Base-by-base conservation (phyloP, 1,140 invertebrate species). In the Amphibalanus amphitrite region DNA sequence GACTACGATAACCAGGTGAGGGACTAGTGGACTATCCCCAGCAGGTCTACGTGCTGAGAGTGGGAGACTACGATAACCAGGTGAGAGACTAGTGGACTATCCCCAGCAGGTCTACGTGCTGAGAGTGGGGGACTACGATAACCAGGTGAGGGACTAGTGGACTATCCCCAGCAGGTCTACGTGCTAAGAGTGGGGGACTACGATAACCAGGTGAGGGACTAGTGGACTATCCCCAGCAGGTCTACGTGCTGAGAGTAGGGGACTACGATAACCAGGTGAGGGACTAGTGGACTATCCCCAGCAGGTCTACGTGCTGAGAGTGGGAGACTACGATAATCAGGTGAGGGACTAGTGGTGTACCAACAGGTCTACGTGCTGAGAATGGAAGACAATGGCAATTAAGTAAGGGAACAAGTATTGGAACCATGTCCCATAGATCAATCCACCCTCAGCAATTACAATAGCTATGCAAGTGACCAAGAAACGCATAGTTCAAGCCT, bases 101-200 rank as follows among this genome's bases (percentile, higher is more conserved):
- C n/a, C n/a, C n/a, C n/a, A n/a, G n/a, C n/a, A n/a, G n/a, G n/a
- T n/a, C n/a, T n/a, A n/a, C n/a, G n/a, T n/a, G n/a, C n/a, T n/a
- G n/a, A n/a, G n/a, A n/a, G n/a, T 38, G 33, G 33, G 33, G 15
- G 33, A 38, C 33, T 38, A 38, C 15, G 33, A 38, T 38, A 38
- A 38, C 0, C 84, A 88, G 77, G 86, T 85, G 76, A 38, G 33
- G 4, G 15, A 38, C 33, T 15, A 38, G 4, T 38, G n/a, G n/a
- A n/a, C n/a, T n/a, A n/a, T n/a, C n/a, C n/a, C n/a, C n/a, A n/a
- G n/a, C n/a, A n/a, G n/a, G n/a, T n/a, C n/a, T n/a, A n/a, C n/a
- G n/a, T n/a, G n/a, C n/a, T n/a, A n/a, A n/a, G n/a, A n/a, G n/a
- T 38, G 6, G 17, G 38, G 17, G 38, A 38, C 38, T 38, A 8